Evolutionary conservation across 1,140 invertebrate species (phyloP), one percentile per base, ranked within the genome.

Genomic region (Thaumatotibia leucotreta): DNA sequence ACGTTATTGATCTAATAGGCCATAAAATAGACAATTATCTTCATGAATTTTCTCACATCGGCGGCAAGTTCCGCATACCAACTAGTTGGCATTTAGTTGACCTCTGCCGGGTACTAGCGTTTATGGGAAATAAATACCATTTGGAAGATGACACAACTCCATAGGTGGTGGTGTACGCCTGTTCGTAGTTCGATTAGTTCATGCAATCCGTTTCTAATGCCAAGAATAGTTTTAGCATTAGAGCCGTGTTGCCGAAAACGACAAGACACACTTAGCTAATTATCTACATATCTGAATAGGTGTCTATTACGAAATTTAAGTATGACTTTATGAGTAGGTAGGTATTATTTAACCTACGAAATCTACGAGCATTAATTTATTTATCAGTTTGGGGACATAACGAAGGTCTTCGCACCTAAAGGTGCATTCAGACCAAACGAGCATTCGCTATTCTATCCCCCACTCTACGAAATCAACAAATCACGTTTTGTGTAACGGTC

Each of bases 91-190:
- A 80, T 80, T 80, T 77, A 66, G 31, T 32, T 73, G 77, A 77
- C 75, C 75, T 77, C 72, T 69, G 24, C 61, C 49, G 33, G 50
- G 61, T 27, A 49, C 65, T 63, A 33, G 63, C 33, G 68, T 32
- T 49, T 35, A 64, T 74, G 74, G 69, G 76, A 76, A 74, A 74
- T 71, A 66, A 74, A 70, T 72, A 76, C 72, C 74, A 74, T 71
- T 76, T 74, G 62, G 52, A 65, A 62, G 74, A 76, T 76, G 74
- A 72, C 74, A 74, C 74, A 76, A 78, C 66, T 61, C 62, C 49
- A 39, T 62, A 63, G 33, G 31, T 63, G 61, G 17, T 61, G n/a
- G 11, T 39, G 35, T 39, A 39, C 35, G 35, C n/a, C 33, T 39
- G 35, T 39, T 35, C n/a, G n/a, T 35, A 14, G 39, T 45, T 45